Base-by-base conservation (phyloP, 2,888 invertebrate genomes). In the Bruchidius siliquastri region DNA sequence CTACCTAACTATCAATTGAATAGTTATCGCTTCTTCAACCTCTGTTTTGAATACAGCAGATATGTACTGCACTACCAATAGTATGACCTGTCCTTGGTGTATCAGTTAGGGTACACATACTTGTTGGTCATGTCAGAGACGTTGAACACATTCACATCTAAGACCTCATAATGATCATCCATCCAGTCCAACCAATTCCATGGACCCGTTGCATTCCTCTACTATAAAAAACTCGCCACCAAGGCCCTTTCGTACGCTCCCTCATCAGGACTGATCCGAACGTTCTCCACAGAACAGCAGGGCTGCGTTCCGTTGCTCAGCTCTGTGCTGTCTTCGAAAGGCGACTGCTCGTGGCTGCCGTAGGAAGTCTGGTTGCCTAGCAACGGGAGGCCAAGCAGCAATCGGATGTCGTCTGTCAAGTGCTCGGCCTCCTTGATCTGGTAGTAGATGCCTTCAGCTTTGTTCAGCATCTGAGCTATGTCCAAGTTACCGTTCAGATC, bases 381-480 rank as follows among this genome's bases (percentile, higher is more conserved):
- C 66, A 79, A 80, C 76, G 80, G 86, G 85, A 94, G 86, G 0
- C 95, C 95, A 70, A 96, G 89, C 76, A 95, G 92, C 0, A 89
- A 85, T 72, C 94, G 88, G 72, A 95, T 90, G 76, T 91, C 89
- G 83, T 94, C 92, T 0, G 93, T 92, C 72, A 95, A 86, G 80
- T 92, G 90, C 0, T 91, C 90, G 0, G 92, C 90, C 20, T 91
- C 90, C 79, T 92, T 91, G 0, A 99, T 89, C 86, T 99, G 98
- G 80, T 94, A 90, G 87, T 93, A 98, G 80, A 99, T 97, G 10
- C 95, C 95, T 87, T 99, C 98, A 0, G 98, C 98, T 75, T 92
- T 91, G 80, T 93, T 92, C 22, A 99, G 87, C 71, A 94, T 93
- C 78, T 91, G 90, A 75, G 94, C 92, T 10, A 99, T 89, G 83